These are phyloP conservation scores for Drosophila pseudotakahashii DNA, from an alignment of 2,888 invertebrate species.

Conservation along the genomic window DNA sequence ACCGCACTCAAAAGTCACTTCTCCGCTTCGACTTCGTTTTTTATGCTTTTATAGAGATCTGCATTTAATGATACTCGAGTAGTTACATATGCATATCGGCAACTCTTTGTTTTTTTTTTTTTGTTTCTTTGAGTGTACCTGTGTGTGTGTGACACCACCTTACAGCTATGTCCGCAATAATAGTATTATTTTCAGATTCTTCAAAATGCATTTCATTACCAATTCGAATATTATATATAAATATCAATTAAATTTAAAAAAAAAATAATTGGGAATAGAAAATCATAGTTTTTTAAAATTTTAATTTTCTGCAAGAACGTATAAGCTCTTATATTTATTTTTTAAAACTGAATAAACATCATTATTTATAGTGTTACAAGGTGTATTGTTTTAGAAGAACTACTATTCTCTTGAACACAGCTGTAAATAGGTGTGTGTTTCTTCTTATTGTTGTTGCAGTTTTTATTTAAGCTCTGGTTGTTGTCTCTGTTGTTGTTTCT, in stretches of 20 bases:
- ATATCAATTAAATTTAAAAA: too few species aligned
- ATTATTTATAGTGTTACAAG: too few species aligned
- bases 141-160: conserved; percentile 30
- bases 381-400: not conserved
- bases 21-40: conserved; percentile 15
- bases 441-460: conserved; percentile 42
- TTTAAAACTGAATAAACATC: too few species aligned
- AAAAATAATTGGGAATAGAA: too few species aligned
- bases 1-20: conserved; percentile 44
- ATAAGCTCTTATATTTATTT: too few species aligned
- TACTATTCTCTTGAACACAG: not conserved
- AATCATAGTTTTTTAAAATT: too few species aligned
- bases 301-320: too few species aligned
- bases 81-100: conserved; percentile 46
- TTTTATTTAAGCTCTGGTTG: conserved; percentile 21
- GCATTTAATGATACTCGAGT: conserved; percentile 74
- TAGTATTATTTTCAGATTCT: not conserved
- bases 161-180: conserved; percentile 1
- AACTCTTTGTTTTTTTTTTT: conserved; percentile 28
- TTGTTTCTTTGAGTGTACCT: conserved; percentile 7
- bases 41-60: conserved; percentile 73
- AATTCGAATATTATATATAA: too few species aligned
- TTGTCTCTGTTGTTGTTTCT: conserved; percentile 22
- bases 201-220: too few species aligned
- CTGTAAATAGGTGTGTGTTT: conserved; percentile 39